These are phyloP conservation scores for Notarius quadriscutis DNA, from an alignment of 2,113 vertebrate species.

Conservation along the genomic window DNA sequence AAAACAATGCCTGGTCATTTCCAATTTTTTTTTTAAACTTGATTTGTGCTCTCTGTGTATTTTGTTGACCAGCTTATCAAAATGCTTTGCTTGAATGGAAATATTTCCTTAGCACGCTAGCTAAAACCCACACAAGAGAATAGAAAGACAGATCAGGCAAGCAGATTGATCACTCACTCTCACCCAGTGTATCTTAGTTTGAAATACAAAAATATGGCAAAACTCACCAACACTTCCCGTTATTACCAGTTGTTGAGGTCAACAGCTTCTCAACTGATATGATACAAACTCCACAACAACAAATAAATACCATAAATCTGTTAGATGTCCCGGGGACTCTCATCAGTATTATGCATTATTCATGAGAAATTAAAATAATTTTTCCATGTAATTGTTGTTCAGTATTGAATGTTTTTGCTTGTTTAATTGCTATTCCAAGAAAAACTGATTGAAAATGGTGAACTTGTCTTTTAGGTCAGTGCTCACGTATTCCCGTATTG, in stretches of 20 bases:
- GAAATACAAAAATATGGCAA: not conserved
- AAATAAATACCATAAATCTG: too few relatives aligned
- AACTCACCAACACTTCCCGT: not conserved
- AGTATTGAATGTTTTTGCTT: not conserved
- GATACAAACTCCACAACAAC: not conserved
- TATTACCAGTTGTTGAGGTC: not conserved
- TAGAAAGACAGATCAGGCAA: not conserved
- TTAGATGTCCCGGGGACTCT: too few relatives aligned
- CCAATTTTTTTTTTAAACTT: not conserved
- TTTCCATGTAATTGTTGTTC: not conserved
- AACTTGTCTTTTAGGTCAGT: constrained; percentile 78
- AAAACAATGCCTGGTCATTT: not conserved
- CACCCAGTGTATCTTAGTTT: not conserved
- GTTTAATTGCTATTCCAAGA: not conserved
- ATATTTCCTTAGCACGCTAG: not conserved
- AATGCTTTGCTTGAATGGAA: not conserved
- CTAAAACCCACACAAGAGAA: not conserved
- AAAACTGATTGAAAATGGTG: not conserved
- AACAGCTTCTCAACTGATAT: not conserved
- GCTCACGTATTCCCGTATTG: constrained; percentile 89
- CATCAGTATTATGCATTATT: not conserved
- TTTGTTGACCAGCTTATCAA: not conserved
- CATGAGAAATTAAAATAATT: not conserved
- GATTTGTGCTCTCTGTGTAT: not conserved
- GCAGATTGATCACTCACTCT: not conserved